Evolutionary conservation across 1,140 invertebrate species (phyloP), one percentile per base, ranked within the genome.

Genomic region (Trichonephila clavipes): DNA sequence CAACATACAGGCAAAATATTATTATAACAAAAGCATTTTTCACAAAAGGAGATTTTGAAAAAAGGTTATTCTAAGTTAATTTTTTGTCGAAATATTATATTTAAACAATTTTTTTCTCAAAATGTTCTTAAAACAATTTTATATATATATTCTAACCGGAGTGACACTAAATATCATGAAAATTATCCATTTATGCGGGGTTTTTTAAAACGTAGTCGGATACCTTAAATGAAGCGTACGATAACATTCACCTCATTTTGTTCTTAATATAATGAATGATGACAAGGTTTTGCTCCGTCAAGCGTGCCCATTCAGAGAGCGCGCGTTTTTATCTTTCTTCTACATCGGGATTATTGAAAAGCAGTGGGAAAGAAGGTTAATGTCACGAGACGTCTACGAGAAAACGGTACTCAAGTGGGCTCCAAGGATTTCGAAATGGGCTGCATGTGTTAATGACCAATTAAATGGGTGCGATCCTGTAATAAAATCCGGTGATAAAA

Each of bases 231-330:
- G 83, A 59, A 61, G 83, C 83, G 83, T 85, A 10, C 24, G 51
- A 85, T 28, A 58, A 34, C 51, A 85, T 85, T 85, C 83, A 85
- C 83, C 83, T 59, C 19, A 28, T 85, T 85, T 85, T 85, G 51
- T 61, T 61, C 83, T 28, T 85, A 85, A 85, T 85, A 59, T 85
- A 85, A 85, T 85, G 83, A 61, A 85, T n/a, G 34, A 77, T 18
- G 72, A 77, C 28, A 77, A 18, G 72, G 72, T 77, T 77, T 77
- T 77, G 72, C 72, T 77, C 34, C 28, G 34, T 28, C 3, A 34
- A 77, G 72, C 72, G 28, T 77, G 18, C 16, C 51, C 51, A 12
- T 51, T 40, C 72, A 77, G 28, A 77, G 28, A 77, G 5, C 19
- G 19, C 8, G 16, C 14, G 10, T 72, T 40, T 77, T 40, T 77